Conservation (phyloP, 2,888 invertebrate species). For the Drosophila fungiperda region DNA sequence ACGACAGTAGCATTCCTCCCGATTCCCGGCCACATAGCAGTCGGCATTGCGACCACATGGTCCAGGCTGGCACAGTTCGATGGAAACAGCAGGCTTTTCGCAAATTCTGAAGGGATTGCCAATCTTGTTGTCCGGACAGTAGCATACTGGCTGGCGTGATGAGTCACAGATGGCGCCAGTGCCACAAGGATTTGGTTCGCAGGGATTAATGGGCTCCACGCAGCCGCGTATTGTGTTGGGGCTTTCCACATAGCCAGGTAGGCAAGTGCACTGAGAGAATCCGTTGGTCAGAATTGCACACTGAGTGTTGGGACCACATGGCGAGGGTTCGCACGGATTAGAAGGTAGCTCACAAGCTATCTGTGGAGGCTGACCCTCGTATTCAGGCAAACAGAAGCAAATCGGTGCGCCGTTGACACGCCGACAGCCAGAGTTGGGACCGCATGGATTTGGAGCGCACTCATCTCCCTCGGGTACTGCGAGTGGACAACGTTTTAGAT, state of each 20-base stretch:
- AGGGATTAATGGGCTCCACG: slow-evolving; percentile 91
- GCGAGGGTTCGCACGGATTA: slow-evolving; percentile 93
- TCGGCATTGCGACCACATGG: slow-evolving; percentile 93
- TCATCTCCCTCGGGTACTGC: slow-evolving; percentile 95
- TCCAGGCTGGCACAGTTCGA: slow-evolving; percentile 91
- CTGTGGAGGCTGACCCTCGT: slow-evolving; percentile 92
- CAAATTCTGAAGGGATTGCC: slow-evolving; percentile 94
- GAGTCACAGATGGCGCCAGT: slow-evolving; percentile 92
- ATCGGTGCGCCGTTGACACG: slow-evolving; percentile 90
- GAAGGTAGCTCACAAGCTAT: slow-evolving; percentile 89
- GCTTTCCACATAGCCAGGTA: slow-evolving; percentile 93
- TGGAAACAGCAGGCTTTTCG: slow-evolving; percentile 87
- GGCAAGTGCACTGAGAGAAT: slow-evolving; percentile 94
- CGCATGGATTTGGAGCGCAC: slow-evolving; percentile 93
- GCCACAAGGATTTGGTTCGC: slow-evolving; percentile 93
- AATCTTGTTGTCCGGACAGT: slow-evolving; percentile 92
- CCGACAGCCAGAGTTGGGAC: slow-evolving; percentile 93
- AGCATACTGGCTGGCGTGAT: slow-evolving; percentile 91
- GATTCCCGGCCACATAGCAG: slow-evolving; percentile 92
- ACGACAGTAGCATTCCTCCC: slow-evolving; percentile 94
- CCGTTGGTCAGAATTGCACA: slow-evolving; percentile 92
- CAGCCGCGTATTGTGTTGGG: slow-evolving; percentile 95
- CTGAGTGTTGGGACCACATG: slow-evolving; percentile 95
- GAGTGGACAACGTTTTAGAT: slow-evolving; percentile 69
- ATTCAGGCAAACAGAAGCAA: slow-evolving; percentile 95